A percentile compares a stretch with the other conserved stretches of the same genome.
These are phyloP conservation scores for Connochaetes taurinus DNA, from an alignment of 2,113 vertebrate genomes.

Conservation along the genomic window DNA sequence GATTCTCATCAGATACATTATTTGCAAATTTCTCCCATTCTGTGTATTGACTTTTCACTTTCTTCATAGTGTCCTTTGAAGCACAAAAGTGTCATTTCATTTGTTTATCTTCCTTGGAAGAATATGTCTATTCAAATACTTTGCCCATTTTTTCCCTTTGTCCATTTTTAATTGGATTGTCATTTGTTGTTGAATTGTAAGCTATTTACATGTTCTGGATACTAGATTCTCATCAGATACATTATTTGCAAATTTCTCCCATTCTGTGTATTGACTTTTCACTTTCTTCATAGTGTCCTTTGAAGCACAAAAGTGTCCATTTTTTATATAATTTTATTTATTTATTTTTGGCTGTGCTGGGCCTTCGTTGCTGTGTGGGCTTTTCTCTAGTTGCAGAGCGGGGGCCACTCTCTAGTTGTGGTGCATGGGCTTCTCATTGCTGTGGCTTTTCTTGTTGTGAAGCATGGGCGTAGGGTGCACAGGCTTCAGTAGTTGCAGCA, in stretches of 20 bases:
- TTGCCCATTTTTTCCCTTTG: not conserved
- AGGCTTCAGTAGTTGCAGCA: not conserved
- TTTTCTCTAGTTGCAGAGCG: not conserved
- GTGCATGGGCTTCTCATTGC: not conserved
- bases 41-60: not conserved
- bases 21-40: constrained; percentile 9
- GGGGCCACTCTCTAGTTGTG: not conserved
- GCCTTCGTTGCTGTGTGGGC: not conserved
- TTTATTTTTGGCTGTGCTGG: not conserved
- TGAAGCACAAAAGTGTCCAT: not conserved
- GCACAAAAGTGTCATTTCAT: not conserved
- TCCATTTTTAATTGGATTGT: not conserved
- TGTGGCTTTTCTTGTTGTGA: not conserved
- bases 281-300: not conserved
- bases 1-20: not conserved
- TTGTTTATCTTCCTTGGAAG: not conserved
- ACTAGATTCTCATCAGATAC: not conserved
- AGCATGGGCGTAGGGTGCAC: not conserved
- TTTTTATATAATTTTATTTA: not conserved
- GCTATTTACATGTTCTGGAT: not conserved
- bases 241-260: not conserved
- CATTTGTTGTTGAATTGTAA: not conserved
- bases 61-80: not conserved
- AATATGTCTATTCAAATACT: not conserved
- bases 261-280: not conserved